Evolutionary conservation across 2,113 vertebrate species (phyloP), one percentile per base, ranked within the genome.

Genomic region (Laterallus jamaicensis): DNA sequence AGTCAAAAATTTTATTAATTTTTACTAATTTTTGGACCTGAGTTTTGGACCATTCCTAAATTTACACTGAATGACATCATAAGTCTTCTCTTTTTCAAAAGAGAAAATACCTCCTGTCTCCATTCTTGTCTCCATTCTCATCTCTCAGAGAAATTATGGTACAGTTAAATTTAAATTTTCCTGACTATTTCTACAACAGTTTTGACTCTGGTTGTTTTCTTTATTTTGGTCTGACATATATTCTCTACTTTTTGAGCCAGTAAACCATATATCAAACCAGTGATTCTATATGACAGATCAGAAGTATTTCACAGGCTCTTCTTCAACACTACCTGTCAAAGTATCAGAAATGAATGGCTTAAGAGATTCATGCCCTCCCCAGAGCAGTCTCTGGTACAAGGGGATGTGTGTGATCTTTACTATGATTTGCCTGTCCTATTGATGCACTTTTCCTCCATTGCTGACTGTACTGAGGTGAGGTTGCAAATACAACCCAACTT

Each of bases 321-420:
- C 49, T 63, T 66, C 68, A 25, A 5, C 39, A 73, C 9, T 42
- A 39, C 28, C 35, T 83, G 59, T 44, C 37, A 66, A 88, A 39
- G 54, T 25, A 54, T 32, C 79, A 83, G 76, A 80, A 64, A 59
- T 56, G 4, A 88, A 44, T 35, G 40, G 25, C 37, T 86, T 39
- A 62, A 71, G 39, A 58, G 6, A 54, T 29, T 74, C 28, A 40
- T 49, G 69, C 40, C 40, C n/a, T 77, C 18, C 8, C 6, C 37
- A 50, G 44, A 54, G 67, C 64, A 88, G 50, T 49, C 18, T 83
- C 21, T 37, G 39, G 4, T 56, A 44, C 35, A 18, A 59, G 35
- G 17, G 17, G 10, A 14, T 49, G 16, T 58, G 29, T 0, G 0
- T 35, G 70, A 44, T 67, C 52, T 17, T 12, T 66, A 22, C 37